Evolutionary conservation across 1,140 invertebrate genomes (phyloP).

Genomic region (Anastrepha obliqua): DNA sequence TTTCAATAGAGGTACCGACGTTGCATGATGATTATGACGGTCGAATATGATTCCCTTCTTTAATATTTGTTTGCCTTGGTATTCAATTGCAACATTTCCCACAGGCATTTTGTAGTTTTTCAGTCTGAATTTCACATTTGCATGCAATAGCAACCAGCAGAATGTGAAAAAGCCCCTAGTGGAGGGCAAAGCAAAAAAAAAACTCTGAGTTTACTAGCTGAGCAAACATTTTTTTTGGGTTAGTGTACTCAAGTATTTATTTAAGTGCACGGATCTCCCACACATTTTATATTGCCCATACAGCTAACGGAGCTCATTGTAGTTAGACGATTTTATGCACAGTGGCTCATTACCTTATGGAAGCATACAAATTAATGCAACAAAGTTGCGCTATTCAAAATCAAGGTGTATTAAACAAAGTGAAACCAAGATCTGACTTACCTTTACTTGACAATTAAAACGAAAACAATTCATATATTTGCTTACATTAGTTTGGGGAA

Average conservation of each 20-base stretch:
- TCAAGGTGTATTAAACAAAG: too few species aligned
- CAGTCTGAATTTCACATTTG: not conserved
- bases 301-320: not conserved
- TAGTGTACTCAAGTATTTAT: not conserved
- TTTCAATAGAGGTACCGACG: not conserved
- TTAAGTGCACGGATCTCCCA: conserved; percentile 2
- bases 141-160: conserved; percentile 13
- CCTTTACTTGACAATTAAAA: too few species aligned
- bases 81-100: conserved; percentile 30
- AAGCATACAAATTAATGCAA: too few species aligned
- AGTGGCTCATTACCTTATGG: not conserved
- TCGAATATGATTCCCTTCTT: not conserved
- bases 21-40: not conserved
- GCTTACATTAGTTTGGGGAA: too few species aligned
- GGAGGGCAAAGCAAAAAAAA: not conserved
- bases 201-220: too few species aligned
- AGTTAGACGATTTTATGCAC: not conserved
- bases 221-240: not conserved
- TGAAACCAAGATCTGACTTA: too few species aligned
- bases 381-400: too few species aligned
- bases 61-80: not conserved
- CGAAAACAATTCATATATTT: too few species aligned
- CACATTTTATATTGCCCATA: conserved; percentile 33
- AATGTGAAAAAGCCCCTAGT: not conserved
- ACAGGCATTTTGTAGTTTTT: conserved; percentile 43